Percentiles rank a stretch among this genome's conserved stretches.
phyloP scores from a whole-genome alignment of 2,888 invertebrate genomes.

The Meandrusa payeni region DNA sequence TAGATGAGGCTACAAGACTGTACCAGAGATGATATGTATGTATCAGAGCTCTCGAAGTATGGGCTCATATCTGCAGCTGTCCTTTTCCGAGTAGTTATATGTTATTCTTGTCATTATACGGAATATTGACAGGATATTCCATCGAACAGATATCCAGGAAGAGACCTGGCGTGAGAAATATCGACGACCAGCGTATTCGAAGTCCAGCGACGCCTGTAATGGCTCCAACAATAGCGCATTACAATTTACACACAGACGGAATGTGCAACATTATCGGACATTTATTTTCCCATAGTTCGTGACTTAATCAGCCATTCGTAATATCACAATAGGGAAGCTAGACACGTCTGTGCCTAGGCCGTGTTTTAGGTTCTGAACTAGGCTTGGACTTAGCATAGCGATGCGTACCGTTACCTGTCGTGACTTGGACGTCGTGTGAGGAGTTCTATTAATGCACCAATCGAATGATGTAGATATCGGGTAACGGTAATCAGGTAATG shows the following conservation, averaged over 20 bases:
- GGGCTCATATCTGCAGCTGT: no score
- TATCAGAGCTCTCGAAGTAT: no score
- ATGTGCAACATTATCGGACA: constrained; percentile 26
- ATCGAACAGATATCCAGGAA: no score
- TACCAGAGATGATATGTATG: no score
- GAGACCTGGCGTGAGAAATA: constrained; percentile 10
- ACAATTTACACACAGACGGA: constrained; percentile 17
- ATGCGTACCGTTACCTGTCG: constrained; percentile 48
- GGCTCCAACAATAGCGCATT: constrained; percentile 6
- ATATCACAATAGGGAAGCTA: constrained; percentile 35
- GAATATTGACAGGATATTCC: no score
- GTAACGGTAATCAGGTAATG: constrained; percentile 11
- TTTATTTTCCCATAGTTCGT: constrained; percentile 44
- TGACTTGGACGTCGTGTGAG: constrained; percentile 40
- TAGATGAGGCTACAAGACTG: no score
- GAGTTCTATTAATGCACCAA: constrained; percentile 27
- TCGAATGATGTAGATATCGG: constrained; percentile 12
- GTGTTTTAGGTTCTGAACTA: constrained; percentile 43
- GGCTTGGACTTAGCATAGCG: constrained; percentile 40
- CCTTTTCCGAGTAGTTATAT: no score
- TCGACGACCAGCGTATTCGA: not conserved
- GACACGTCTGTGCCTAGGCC: constrained; percentile 40
- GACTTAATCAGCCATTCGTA: constrained; percentile 42
- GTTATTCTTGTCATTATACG: no score
- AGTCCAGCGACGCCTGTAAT: not conserved